phyloP scores from a whole-genome alignment of 2,888 invertebrate genomes.

The Diarsia mendica region DNA sequence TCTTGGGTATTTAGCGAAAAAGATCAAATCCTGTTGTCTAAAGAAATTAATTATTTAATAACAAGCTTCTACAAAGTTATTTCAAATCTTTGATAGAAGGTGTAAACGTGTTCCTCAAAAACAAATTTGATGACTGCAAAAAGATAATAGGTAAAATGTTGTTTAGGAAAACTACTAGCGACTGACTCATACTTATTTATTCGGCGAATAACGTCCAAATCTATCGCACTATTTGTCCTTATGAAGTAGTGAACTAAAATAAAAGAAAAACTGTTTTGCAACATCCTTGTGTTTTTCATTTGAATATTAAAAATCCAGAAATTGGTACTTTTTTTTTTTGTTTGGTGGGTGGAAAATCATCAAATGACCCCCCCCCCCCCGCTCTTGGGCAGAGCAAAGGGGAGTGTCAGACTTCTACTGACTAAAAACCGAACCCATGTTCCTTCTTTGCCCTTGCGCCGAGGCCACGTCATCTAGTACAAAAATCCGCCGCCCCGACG shows the following conservation, averaged over 20 bases:
- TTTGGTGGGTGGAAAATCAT: too few species aligned
- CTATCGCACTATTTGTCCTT: conserved; percentile 6
- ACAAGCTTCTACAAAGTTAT: not conserved
- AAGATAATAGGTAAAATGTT: conserved; percentile 27
- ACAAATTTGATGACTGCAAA: conserved; percentile 19
- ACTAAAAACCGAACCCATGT: too few species aligned
- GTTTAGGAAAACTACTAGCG: conserved; percentile 36
- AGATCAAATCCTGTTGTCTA: not conserved
- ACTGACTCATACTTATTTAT: conserved; percentile 43
- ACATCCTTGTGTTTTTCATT: not conserved
- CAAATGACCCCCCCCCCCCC: too few species aligned
- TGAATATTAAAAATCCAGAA: not conserved
- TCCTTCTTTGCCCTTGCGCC: too few species aligned
- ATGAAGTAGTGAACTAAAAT: conserved; percentile 6
- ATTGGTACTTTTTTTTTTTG: too few species aligned
- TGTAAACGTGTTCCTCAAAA: conserved; percentile 4
- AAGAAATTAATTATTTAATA: not conserved
- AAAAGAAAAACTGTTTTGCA: not conserved
- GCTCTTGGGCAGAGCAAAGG: too few species aligned
- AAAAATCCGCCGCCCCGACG: too few species aligned
- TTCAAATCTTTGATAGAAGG: conserved; percentile 3
- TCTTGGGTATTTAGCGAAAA: not conserved
- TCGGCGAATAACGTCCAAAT: conserved; percentile 27
- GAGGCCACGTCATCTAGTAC: too few species aligned
- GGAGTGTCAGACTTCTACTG: too few species aligned